phyloP scores from a whole-genome alignment of 2,113 vertebrate species.

The Romanogobio albipinnatus region DNA sequence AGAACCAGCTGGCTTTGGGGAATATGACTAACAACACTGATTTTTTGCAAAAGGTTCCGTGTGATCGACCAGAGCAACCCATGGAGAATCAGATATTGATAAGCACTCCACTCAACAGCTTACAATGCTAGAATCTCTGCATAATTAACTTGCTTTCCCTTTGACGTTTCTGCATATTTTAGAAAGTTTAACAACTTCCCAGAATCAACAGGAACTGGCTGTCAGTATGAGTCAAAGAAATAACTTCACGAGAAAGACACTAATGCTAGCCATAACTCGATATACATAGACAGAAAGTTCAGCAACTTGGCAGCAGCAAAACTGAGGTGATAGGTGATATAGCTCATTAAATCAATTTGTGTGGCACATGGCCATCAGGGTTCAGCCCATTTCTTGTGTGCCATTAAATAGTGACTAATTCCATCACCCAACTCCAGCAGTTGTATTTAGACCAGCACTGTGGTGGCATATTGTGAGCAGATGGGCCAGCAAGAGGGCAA shows the following conservation, averaged over 20 bases:
- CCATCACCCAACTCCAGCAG: background rate
- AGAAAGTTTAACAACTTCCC: slow-evolving; percentile 4
- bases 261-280: background rate
- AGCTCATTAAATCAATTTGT: background rate
- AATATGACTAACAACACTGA: background rate
- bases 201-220: background rate
- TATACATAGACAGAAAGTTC: background rate
- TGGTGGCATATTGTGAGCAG: slow-evolving; percentile 38
- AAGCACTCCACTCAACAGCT: background rate
- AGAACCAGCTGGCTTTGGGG: slow-evolving; percentile 1
- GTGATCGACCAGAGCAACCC: background rate
- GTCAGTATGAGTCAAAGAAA: background rate
- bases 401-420: background rate
- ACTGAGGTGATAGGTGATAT: background rate
- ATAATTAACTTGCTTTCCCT: background rate
- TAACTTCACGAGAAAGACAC: background rate
- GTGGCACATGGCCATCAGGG: background rate
- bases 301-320: background rate
- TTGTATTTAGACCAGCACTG: slow-evolving; percentile 29
- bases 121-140: background rate
- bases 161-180: background rate
- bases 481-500: slow-evolving; percentile 48
- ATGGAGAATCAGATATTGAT: background rate
- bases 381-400: background rate
- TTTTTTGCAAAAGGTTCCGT: background rate